phyloP scores from a whole-genome alignment of 2,113 vertebrate genomes.

The Semnornis frantzii region DNA sequence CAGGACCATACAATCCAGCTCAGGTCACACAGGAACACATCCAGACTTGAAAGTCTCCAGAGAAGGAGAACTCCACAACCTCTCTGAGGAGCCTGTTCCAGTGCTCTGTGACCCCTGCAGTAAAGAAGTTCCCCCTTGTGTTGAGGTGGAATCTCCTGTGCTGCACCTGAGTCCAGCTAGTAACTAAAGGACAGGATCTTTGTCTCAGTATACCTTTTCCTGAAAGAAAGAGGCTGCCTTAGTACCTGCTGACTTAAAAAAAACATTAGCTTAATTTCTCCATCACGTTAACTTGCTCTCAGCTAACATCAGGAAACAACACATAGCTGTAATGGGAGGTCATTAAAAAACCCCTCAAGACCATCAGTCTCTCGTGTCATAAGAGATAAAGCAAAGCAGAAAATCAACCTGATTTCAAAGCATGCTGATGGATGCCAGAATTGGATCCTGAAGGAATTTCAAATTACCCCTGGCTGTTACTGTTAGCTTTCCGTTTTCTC shows the following conservation, averaged over 20 bases:
- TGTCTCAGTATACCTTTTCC: not conserved
- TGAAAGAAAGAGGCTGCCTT: not conserved
- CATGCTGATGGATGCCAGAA: not conserved
- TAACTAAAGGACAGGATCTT: not conserved
- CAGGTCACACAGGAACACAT: no score
- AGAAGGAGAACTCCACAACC: no score
- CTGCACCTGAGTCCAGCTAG: not conserved
- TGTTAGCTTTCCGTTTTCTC: not conserved
- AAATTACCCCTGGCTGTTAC: not conserved
- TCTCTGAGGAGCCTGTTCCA: no score
- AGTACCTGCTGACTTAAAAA: not conserved
- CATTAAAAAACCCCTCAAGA: not conserved
- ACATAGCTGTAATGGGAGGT: not conserved
- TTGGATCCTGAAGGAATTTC: not conserved
- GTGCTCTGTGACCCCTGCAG: no score
- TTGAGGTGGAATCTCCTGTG: no score
- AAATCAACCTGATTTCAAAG: not conserved
- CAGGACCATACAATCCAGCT: no score
- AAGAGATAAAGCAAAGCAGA: not conserved
- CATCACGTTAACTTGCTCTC: not conserved
- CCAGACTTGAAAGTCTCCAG: no score
- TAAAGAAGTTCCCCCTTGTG: no score
- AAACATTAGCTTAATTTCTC: not conserved
- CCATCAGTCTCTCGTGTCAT: not conserved
- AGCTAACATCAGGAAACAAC: not conserved